These are phyloP conservation scores for Xestoiulus laeticollis DNA, from an alignment of 2,888 invertebrate species.

Conservation along the genomic window DNA sequence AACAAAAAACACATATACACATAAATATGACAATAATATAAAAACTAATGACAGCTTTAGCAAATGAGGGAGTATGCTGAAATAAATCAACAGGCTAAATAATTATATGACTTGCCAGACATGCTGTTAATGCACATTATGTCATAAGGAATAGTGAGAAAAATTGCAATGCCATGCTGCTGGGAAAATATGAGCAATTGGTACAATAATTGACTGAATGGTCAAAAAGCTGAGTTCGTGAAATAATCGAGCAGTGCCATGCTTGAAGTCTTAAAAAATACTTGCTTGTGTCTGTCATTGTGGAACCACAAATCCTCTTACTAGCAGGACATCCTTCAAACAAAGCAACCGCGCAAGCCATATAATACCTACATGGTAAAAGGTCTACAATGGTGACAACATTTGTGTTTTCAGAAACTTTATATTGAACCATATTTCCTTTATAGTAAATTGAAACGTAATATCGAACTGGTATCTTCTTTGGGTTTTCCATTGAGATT, in stretches of 20 bases:
- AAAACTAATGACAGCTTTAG: not conserved
- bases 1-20: not conserved
- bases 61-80: not conserved
- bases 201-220: not conserved
- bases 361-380: not conserved
- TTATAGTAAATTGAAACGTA: not conserved
- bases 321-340: conserved; percentile 11
- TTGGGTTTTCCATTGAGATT: not conserved
- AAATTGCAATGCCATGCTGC: not conserved
- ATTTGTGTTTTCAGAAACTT: not conserved
- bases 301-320: not conserved
- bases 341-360: not conserved
- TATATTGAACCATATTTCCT: not conserved
- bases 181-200: no score
- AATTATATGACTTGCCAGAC: no score
- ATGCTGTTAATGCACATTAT: no score
- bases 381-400: not conserved
- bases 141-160: no score
- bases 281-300: not conserved
- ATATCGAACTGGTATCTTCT: not conserved
- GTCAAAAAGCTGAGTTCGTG: not conserved
- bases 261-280: not conserved
- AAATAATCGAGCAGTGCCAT: not conserved
- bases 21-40: not conserved
- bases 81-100: no score